Evolutionary conservation across 2,888 invertebrate genomes (phyloP), one percentile per base, ranked within the genome.

Genomic region (Standfussiana lucernea): DNA sequence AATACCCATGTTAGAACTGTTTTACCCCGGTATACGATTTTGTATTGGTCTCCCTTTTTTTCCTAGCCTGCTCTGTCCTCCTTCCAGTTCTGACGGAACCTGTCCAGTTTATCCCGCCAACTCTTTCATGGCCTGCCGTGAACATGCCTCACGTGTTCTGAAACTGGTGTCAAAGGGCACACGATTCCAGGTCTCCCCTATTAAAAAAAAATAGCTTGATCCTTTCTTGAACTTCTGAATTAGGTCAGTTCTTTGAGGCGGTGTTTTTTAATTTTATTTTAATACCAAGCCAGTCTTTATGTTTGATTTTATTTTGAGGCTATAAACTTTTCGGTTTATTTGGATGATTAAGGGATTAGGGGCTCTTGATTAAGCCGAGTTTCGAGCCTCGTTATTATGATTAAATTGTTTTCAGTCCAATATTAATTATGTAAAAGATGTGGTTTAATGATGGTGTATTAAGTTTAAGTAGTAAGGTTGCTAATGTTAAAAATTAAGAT

Each of bases 221-320:
- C 21, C 8, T 11, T 45, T 47, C n/a, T 66, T 66, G 7, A 40
- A 67, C 15, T 50, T 76, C 42, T 13, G 45, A 77, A 78, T 47
- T 13, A 40, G 45, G 45, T 65, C 32, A 21, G 13, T 77, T 32
- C 28, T 53, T 10, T 3, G 3, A 35, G 11, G 2, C 5, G 8
- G 10, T 24, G 3, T 3, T 75, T 47, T 47, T 35, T 83, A 77
- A 82, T 79, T 72, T 70, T 67, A 76, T 62, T 42, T 64, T 79
- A 50, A 56, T 6, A 67, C n/a, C 28, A 13, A 53, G 35, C 70
- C 56, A 61, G 67, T 75, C n/a, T 69, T 81, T 74, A 75, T 78
- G 50, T 45, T 78, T 47, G 59, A 56, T 79, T 79, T 88, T 75
- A 84, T 84, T 84, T 78, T 65, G 10, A 35, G 53, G 72, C 56